phyloP scores from a whole-genome alignment of 1,140 invertebrate genomes.

The Aphaenogaster floridana region DNA sequence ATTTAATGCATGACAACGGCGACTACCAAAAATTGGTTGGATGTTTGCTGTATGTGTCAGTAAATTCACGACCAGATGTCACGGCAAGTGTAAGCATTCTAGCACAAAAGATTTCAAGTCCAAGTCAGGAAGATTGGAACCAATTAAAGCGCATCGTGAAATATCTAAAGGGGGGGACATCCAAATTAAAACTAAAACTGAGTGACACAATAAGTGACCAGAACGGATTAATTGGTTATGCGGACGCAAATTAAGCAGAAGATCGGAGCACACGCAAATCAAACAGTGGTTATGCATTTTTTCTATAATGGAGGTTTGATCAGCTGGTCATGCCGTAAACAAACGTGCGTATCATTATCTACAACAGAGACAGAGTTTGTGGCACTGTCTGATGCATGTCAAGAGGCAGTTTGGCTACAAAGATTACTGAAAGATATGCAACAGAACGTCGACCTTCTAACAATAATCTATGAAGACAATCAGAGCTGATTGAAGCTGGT shows the following conservation, averaged over 20 bases:
- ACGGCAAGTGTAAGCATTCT: not conserved
- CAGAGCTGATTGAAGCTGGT: not conserved
- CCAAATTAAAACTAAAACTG: not conserved
- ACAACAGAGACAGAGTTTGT: not conserved
- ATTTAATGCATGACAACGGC: not conserved
- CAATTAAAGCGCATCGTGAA: not conserved
- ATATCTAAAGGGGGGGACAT: not conserved
- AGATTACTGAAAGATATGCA: too few relatives aligned
- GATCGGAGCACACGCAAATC: not conserved
- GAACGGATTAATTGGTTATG: not conserved
- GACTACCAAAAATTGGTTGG: too few relatives aligned
- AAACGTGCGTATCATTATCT: not conserved
- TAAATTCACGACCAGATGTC: not conserved
- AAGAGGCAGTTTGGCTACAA: too few relatives aligned
- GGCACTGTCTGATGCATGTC: not conserved
- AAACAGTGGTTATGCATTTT: not conserved
- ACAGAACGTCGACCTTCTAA: too few relatives aligned
- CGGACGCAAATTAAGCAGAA: not conserved
- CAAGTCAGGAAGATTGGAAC: not conserved
- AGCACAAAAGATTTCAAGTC: not conserved
- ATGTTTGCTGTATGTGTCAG: not conserved
- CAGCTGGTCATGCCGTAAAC: not conserved
- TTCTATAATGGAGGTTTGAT: not conserved
- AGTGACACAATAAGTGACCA: not conserved
- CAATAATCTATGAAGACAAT: slow-evolving; percentile 40